Percentiles rank a stretch among this genome's conserved stretches.
These are phyloP conservation scores for Brachymystax lenok DNA, from an alignment of 2,797 vertebrate species.

Conservation along the genomic window DNA sequence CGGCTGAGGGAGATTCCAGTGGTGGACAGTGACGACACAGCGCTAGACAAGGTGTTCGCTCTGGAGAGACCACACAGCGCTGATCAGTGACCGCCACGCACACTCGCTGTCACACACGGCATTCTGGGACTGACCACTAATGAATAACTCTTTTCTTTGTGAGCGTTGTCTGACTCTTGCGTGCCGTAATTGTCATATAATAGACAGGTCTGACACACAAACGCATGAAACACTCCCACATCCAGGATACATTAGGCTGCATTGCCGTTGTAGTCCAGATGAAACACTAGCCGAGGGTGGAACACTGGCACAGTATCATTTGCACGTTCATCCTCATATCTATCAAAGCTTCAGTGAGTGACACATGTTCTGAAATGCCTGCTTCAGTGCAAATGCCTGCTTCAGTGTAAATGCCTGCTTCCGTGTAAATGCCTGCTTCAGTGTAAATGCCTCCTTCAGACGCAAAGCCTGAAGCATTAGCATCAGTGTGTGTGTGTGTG, in stretches of 20 bases:
- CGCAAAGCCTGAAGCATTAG: neutral
- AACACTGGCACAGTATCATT: too few species aligned
- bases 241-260: too few species aligned
- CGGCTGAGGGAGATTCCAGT: slow-evolving; percentile 85
- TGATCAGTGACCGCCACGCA: slow-evolving; percentile 12
- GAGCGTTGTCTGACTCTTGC: too few species aligned
- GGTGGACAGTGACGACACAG: slow-evolving; percentile 85
- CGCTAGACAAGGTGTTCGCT: slow-evolving; percentile 84
- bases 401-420: neutral
- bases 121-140: neutral
- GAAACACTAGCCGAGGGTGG: too few species aligned
- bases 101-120: slow-evolving; percentile 10
- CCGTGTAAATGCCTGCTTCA: too few species aligned
- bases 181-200: too few species aligned
- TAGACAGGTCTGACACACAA: slow-evolving; percentile 9
- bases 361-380: neutral
- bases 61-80: slow-evolving; percentile 50
- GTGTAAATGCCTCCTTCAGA: neutral
- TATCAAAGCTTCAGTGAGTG: neutral
- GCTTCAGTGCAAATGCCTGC: too few species aligned
- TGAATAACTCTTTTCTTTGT: too few species aligned
- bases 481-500: neutral
- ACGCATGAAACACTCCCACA: neutral
- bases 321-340: too few species aligned
- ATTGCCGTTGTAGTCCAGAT: too few species aligned